Conservation (phyloP, 1,140 invertebrate species). For the Phymastichus coffea region DNA sequence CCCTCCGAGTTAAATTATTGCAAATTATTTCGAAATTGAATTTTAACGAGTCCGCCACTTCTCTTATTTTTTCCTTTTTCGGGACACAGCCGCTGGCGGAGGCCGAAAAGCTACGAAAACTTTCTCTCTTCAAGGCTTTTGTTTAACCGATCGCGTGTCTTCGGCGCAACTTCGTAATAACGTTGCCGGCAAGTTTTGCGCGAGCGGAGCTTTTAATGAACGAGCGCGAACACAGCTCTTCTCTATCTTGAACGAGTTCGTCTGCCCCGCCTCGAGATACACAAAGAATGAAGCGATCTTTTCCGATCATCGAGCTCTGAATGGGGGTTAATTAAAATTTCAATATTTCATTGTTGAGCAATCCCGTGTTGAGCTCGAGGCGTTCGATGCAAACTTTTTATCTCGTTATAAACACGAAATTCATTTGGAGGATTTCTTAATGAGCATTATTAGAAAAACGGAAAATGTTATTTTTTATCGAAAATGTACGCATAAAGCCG, state of each 20-base stretch:
- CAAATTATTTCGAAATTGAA: constrained; percentile 20
- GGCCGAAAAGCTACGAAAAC: neutral
- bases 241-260: no score
- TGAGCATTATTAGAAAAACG: neutral
- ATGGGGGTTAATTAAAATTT: constrained; percentile 22
- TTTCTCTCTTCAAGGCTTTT: constrained; percentile 12
- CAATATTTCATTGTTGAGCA: constrained; percentile 1
- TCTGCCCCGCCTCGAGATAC: no score
- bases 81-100: no score
- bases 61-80: neutral
- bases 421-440: no score
- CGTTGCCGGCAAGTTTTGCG: neutral
- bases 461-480: no score
- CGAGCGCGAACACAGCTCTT: neutral
- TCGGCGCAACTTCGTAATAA: constrained; percentile 16
- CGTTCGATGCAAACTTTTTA: neutral
- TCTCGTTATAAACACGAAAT: neutral
- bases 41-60: constrained; percentile 1
- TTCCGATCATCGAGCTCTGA: no score
- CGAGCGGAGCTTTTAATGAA: constrained; percentile 17
- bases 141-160: neutral
- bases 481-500: no score
- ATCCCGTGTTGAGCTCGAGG: neutral
- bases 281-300: no score
- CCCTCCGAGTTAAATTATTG: no score